A percentile compares a stretch with the other conserved stretches of the same genome.
Conservation (phyloP, 1,140 invertebrate species). For the Globodera rostochiensis region DNA sequence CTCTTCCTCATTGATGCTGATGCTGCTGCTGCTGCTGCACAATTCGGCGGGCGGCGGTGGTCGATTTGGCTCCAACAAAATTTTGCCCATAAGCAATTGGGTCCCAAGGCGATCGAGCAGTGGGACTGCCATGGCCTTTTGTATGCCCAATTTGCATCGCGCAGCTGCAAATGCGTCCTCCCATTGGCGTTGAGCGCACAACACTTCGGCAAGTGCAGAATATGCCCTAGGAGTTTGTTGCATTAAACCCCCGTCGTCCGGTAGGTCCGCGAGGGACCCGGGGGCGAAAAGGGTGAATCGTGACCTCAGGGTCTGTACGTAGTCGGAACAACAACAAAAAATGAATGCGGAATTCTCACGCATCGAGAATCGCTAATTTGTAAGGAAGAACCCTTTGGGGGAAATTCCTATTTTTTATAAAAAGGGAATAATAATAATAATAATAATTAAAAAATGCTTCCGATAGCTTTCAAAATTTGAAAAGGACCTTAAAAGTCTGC, state of each 20-base stretch:
- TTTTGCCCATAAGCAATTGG: neutral
- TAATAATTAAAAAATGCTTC: neutral
- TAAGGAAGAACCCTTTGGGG: too few species aligned
- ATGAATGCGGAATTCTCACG: neutral
- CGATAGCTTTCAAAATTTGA: neutral
- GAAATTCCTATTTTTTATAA: too few species aligned
- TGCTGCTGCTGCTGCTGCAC: neutral
- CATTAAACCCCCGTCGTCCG: neutral
- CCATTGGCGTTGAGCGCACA: neutral
- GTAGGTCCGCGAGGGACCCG: too few species aligned
- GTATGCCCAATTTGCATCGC: neutral
- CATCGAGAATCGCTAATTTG: too few species aligned
- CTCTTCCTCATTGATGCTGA: neutral
- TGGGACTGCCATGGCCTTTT: neutral
- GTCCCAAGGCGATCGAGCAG: neutral
- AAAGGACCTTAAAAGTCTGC: neutral
- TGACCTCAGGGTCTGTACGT: too few species aligned
- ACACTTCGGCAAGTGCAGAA: neutral
- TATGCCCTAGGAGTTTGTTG: neutral
- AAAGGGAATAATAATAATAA: neutral
- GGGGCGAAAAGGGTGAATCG: too few species aligned
- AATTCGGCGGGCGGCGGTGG: neutral
- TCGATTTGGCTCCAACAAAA: neutral
- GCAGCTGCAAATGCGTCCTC: conserved; percentile 3
- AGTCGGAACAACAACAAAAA: neutral